These are phyloP conservation scores for Phylloscopus collybita DNA, from an alignment of 2,797 vertebrate genomes.

Conservation along the genomic window DNA sequence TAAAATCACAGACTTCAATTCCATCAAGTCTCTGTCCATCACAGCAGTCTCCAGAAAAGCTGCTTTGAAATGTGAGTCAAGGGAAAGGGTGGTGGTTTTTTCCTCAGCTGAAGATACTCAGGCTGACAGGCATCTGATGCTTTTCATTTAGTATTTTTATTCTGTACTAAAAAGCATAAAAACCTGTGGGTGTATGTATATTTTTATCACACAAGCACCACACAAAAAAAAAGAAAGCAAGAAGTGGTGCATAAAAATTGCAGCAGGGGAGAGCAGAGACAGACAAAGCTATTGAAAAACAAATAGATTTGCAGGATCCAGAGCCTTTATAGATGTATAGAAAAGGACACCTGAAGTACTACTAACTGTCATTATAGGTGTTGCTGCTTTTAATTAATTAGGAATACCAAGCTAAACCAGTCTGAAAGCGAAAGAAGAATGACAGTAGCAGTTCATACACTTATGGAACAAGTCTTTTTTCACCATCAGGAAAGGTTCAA, in stretches of 20 bases:
- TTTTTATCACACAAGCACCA: neutral
- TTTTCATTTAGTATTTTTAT: neutral
- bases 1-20: neutral
- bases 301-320: neutral
- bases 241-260: neutral
- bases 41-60: neutral
- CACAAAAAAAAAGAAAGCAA: neutral
- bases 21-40: neutral
- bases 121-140: neutral
- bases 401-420: neutral
- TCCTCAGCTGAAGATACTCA: neutral
- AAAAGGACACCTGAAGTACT: neutral
- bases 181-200: neutral
- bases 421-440: neutral
- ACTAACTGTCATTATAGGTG: neutral
- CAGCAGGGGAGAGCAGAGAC: neutral
- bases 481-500: neutral
- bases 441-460: neutral
- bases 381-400: neutral
- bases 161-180: neutral
- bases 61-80: neutral
- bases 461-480: neutral
- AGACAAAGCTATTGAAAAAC: neutral
- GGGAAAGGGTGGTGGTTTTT: neutral
- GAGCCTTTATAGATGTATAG: neutral